These are phyloP conservation scores for Penaeus vannamei DNA, from an alignment of 1,140 invertebrate species.

Conservation along the genomic window DNA sequence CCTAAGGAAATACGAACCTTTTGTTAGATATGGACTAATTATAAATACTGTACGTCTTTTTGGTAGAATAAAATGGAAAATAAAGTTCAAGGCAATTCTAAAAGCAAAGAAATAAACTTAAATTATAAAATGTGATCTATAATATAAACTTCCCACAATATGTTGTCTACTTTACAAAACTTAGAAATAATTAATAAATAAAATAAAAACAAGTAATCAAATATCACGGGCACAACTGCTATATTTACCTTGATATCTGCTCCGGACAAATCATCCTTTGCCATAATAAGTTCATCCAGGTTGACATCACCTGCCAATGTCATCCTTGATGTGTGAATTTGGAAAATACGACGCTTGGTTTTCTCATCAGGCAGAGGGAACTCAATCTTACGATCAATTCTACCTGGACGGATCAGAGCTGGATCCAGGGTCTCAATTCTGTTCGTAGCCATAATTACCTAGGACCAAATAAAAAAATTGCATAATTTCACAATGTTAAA, in stretches of 20 bases:
- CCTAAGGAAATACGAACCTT: constrained; percentile 74
- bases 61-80: no score
- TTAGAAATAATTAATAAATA: no score
- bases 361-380: constrained; percentile 99
- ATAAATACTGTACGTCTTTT: no score
- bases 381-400: constrained; percentile 99
- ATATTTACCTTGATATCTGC: constrained; percentile 83
- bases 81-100: no score
- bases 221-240: no score
- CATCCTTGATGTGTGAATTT: constrained; percentile 98
- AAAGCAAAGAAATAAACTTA: no score
- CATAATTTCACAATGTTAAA: not conserved
- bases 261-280: constrained; percentile 99
- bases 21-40: no score
- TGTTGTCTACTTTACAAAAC: no score
- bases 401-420: constrained; percentile 96
- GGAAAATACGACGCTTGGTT: constrained; percentile 97
- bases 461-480: not conserved
- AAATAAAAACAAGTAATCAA: not conserved
- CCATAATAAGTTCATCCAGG: constrained; percentile 97
- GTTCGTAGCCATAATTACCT: constrained; percentile 99
- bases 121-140: no score
- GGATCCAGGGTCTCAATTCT: constrained; percentile 99
- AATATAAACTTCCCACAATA: no score
- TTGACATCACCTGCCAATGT: constrained; percentile 98